These are phyloP conservation scores for Rhipidura dahli DNA, from an alignment of 2,113 vertebrate genomes.

Conservation along the genomic window DNA sequence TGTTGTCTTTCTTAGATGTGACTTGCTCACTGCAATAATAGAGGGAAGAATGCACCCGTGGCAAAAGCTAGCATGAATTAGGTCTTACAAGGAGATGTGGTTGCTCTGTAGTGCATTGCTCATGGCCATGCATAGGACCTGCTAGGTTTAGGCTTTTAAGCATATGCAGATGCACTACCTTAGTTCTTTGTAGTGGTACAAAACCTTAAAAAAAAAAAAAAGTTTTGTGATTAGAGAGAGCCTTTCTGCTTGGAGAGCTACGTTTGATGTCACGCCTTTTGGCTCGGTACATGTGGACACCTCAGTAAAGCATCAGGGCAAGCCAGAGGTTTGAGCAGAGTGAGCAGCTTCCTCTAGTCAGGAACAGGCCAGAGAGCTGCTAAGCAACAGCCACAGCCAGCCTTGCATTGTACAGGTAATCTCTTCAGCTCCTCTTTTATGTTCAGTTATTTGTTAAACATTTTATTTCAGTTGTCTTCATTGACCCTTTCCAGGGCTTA, in stretches of 20 bases:
- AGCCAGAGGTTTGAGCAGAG: neutral
- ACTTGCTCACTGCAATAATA: neutral
- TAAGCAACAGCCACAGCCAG: neutral
- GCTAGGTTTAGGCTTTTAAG: neutral
- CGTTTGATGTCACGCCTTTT: neutral
- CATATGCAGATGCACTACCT: neutral
- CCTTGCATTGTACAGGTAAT: no score
- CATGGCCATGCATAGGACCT: accelerated
- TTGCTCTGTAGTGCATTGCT: neutral
- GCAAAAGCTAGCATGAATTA: neutral
- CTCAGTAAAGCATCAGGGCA: neutral
- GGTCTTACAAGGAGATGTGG: neutral
- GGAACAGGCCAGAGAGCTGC: neutral
- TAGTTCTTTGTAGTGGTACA: neutral
- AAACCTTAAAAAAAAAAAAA: neutral
- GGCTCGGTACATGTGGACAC: neutral
- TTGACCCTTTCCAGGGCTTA: neutral
- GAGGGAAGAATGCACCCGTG: neutral
- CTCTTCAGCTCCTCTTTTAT: neutral
- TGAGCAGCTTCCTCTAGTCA: neutral
- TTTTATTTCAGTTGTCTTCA: neutral
- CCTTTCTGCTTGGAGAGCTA: neutral
- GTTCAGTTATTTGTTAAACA: neutral
- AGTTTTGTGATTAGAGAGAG: neutral
- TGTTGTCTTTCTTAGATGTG: neutral